These are phyloP conservation scores for Theodoxus fluviatilis DNA, from an alignment of 2,888 invertebrate species.

Conservation along the genomic window DNA sequence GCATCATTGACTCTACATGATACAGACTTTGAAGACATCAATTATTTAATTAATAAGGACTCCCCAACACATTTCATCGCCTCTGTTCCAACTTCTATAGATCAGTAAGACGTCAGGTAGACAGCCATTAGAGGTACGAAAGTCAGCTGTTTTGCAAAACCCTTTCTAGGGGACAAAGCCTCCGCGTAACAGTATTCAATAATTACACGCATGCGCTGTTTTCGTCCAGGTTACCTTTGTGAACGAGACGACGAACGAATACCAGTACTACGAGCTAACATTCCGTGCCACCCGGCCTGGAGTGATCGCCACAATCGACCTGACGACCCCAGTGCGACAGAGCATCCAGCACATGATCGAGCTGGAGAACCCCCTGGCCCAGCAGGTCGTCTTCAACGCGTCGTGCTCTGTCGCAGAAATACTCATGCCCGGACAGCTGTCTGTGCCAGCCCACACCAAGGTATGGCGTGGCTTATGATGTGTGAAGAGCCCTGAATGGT, in stretches of 20 bases:
- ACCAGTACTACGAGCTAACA: slow-evolving; percentile 63
- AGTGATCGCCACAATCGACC: slow-evolving; percentile 54
- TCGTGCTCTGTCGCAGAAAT: slow-evolving; percentile 59
- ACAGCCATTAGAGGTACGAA: too few relatives aligned
- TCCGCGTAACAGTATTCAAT: too few relatives aligned
- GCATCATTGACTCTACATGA: too few relatives aligned
- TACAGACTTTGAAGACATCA: too few relatives aligned
- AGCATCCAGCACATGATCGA: slow-evolving; percentile 58
- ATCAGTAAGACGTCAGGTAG: too few relatives aligned
- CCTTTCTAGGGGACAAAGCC: too few relatives aligned
- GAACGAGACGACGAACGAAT: slow-evolving; percentile 64
- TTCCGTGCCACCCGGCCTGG: slow-evolving; percentile 60
- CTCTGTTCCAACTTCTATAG: too few relatives aligned
- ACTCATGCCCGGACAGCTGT: slow-evolving; percentile 58
- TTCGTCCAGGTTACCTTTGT: slow-evolving; percentile 60
- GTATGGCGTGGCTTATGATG: slow-evolving; percentile 40
- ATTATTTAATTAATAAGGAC: too few relatives aligned
- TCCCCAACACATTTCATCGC: too few relatives aligned
- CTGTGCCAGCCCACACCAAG: slow-evolving; percentile 60
- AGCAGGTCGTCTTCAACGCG: slow-evolving; percentile 57
- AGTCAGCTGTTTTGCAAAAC: too few relatives aligned
- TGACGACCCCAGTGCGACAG: slow-evolving; percentile 63
- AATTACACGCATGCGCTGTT: too few relatives aligned
- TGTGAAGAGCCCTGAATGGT: too few relatives aligned
- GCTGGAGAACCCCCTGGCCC: slow-evolving; percentile 62